Conservation (phyloP, 2,888 invertebrate genomes). For the Morpho helenor region DNA sequence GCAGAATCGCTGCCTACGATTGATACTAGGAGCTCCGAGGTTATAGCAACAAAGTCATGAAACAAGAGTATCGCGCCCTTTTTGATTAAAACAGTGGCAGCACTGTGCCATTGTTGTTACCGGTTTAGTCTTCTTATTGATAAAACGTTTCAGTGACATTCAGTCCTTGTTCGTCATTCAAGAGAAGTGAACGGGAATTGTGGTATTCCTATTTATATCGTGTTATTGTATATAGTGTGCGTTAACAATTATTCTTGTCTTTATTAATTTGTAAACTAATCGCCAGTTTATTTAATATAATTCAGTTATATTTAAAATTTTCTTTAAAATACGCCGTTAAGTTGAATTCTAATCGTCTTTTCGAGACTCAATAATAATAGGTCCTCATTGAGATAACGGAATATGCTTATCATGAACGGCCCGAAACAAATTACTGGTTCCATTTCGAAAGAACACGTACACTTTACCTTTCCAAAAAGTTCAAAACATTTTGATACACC, state of each 20-base stretch:
- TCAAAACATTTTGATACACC: constrained; percentile 32
- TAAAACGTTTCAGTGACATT: too few relatives aligned
- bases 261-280: background rate
- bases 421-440: constrained; percentile 20
- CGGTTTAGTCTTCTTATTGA: too few relatives aligned
- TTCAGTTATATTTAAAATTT: constrained; percentile 7
- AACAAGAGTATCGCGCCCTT: too few relatives aligned
- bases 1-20: too few relatives aligned
- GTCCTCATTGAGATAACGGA: constrained; percentile 23
- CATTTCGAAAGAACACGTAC: constrained; percentile 21
- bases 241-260: background rate
- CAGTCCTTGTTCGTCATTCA: too few relatives aligned
- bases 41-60: too few relatives aligned
- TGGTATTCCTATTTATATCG: too few relatives aligned
- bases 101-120: too few relatives aligned
- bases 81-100: too few relatives aligned
- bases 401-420: constrained; percentile 24
- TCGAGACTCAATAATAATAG: constrained; percentile 24
- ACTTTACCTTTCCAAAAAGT: constrained; percentile 23
- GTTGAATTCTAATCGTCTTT: constrained; percentile 24
- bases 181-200: too few relatives aligned
- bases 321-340: constrained; percentile 13
- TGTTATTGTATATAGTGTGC: too few relatives aligned
- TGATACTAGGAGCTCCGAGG: too few relatives aligned
- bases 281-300: background rate